phyloP scores from a whole-genome alignment of 2,113 vertebrate species.

The Irena cyanogastra region DNA sequence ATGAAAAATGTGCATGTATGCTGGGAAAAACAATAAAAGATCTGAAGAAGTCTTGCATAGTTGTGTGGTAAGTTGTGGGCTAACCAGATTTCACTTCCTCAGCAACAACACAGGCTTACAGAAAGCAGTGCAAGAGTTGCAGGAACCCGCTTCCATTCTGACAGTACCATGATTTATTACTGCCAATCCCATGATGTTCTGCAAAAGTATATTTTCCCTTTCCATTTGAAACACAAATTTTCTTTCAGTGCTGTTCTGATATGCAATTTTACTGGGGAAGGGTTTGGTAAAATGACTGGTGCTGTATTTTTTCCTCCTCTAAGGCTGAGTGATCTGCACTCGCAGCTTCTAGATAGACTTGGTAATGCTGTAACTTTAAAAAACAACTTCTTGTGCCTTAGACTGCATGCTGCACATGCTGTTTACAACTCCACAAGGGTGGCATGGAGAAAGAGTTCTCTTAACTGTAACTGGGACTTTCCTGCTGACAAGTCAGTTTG shows the following conservation, averaged over 20 bases:
- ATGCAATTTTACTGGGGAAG: background rate
- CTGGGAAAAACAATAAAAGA: background rate
- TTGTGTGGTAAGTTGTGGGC: background rate
- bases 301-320: background rate
- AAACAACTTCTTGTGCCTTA: background rate
- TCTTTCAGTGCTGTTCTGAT: background rate
- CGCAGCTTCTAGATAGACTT: background rate
- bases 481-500: background rate
- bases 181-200: background rate
- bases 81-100: slow-evolving; percentile 18
- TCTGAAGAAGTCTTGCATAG: background rate
- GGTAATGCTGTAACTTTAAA: background rate
- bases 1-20: background rate
- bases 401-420: background rate
- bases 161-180: background rate
- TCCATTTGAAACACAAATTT: background rate
- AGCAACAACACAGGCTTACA: background rate
- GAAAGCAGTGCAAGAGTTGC: background rate
- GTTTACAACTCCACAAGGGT: rapidly evolving
- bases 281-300: background rate
- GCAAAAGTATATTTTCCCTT: slow-evolving; percentile 11
- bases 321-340: background rate
- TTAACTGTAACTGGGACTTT: background rate
- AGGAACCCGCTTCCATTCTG: background rate
- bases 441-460: background rate